These are phyloP conservation scores for Upupa epops DNA, from an alignment of 2,113 vertebrate species.

Conservation along the genomic window DNA sequence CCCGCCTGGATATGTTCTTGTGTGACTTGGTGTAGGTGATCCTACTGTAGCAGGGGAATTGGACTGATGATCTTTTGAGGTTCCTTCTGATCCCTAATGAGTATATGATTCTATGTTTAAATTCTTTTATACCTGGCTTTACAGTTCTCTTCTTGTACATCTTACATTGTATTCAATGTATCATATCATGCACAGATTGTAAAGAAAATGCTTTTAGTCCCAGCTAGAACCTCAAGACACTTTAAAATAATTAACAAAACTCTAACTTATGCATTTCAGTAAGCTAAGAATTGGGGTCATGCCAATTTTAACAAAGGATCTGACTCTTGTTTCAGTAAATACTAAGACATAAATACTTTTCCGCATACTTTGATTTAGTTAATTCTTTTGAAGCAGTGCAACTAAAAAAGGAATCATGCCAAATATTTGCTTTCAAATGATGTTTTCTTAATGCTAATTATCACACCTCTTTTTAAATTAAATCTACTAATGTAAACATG, in stretches of 20 bases:
- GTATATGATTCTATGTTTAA: too few relatives aligned
- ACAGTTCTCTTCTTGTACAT: background rate
- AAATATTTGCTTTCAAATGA: slow-evolving; percentile 39
- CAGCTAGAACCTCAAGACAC: background rate
- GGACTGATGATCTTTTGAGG: too few relatives aligned
- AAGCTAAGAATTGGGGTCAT: background rate
- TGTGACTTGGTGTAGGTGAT: too few relatives aligned
- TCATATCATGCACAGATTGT: background rate
- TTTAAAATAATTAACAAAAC: background rate
- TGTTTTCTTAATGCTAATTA: background rate
- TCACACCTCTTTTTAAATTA: slow-evolving; percentile 3
- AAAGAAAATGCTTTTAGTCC: background rate
- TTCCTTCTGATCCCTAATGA: too few relatives aligned
- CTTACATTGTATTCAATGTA: background rate
- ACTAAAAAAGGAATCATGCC: background rate
- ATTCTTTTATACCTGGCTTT: background rate
- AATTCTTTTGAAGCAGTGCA: background rate
- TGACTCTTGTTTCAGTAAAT: background rate
- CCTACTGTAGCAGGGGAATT: too few relatives aligned
- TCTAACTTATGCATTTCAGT: background rate
- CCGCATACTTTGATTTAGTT: slow-evolving; percentile 17
- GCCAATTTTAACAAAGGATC: background rate
- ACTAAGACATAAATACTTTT: background rate
- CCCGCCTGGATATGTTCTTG: too few relatives aligned
- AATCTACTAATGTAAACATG: background rate